Evolutionary conservation across 2,888 invertebrate genomes (phyloP).

Genomic region (Pandemis corylana): DNA sequence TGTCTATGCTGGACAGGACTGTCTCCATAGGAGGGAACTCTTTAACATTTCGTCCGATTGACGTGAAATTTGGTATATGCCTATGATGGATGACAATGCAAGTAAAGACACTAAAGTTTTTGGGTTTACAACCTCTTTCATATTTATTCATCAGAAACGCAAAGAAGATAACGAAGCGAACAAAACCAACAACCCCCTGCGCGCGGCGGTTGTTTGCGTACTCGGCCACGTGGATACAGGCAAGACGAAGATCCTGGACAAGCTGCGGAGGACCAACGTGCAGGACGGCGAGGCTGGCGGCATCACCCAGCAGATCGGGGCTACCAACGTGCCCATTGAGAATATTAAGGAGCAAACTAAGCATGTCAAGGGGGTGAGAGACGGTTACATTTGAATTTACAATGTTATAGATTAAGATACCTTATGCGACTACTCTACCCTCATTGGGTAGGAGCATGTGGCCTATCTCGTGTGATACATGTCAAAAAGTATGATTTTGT

Average conservation of each 20-base stretch:
- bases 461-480: too few species aligned
- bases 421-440: too few species aligned
- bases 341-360: conserved; percentile 97
- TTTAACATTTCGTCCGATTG: too few species aligned
- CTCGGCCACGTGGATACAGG: conserved; percentile 99
- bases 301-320: conserved; percentile 99
- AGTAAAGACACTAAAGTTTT: too few species aligned
- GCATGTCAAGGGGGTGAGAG: conserved; percentile 94
- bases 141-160: conserved; percentile 72
- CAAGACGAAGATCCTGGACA: conserved; percentile 99
- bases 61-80: too few species aligned
- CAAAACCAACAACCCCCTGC: conserved; percentile 83
- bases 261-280: conserved; percentile 94
- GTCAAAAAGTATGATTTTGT: too few species aligned
- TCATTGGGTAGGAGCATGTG: too few species aligned
- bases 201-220: conserved; percentile 99
- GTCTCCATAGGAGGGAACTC: too few species aligned
- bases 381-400: background rate
- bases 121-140: too few species aligned
- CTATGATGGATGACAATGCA: too few species aligned
- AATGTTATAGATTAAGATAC: too few species aligned
- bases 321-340: conserved; percentile 98
- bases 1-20: too few species aligned
- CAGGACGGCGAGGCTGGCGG: conserved; percentile 99
- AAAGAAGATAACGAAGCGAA: conserved; percentile 79